Base-by-base conservation (phyloP, 2,797 vertebrate species). In the Strix occidentalis region DNA sequence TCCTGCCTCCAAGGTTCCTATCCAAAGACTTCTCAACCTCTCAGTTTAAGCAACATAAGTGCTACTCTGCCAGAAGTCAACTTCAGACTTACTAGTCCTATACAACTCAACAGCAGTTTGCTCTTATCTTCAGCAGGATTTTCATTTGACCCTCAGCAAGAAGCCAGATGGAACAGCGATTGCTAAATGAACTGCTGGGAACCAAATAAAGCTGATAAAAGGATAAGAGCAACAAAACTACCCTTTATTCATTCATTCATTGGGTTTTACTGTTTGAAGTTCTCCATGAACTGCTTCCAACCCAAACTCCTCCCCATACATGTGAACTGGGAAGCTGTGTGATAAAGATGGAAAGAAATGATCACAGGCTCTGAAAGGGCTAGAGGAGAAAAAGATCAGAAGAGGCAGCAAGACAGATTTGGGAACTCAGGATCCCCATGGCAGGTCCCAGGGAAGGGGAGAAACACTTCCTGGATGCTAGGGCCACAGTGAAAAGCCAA, bases 191-290 rank as follows among this genome's bases (percentile, higher is more conserved):
- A 68, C 80, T 84, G 70, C 85, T 89, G 63, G 87, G 57, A 94
- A 87, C 25, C 13, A 71, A 90, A 72, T 33, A 74, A 72, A 82
- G 76, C 63, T 46, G 93, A 90, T 95, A 90, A 93, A 97, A 94
- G 95, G 83, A 63, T 81, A 95, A 91, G 54, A 60, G 63, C 65
- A 93, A 96, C 96, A 97, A 93, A 93, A 94, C 69, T 18, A 39
- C 28, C 66, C 85, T 96, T 96, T 96, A 95, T 96, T 91, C 87
- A 95, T 88, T 91, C 84, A 84, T 96, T 87, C 85, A 86, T 96
- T 63, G 48, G 33, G 56, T 71, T 72, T 50, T 24, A 26, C 65
- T 74, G 39, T 71, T 94, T 91, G 77, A 96, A 91, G 87, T 69
- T 75, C 58, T 72, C 69, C 85, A 72, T 4, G 16, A 90, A 63